phyloP scores from a whole-genome alignment of 2,113 vertebrate genomes.

The Nesoenas mayeri region DNA sequence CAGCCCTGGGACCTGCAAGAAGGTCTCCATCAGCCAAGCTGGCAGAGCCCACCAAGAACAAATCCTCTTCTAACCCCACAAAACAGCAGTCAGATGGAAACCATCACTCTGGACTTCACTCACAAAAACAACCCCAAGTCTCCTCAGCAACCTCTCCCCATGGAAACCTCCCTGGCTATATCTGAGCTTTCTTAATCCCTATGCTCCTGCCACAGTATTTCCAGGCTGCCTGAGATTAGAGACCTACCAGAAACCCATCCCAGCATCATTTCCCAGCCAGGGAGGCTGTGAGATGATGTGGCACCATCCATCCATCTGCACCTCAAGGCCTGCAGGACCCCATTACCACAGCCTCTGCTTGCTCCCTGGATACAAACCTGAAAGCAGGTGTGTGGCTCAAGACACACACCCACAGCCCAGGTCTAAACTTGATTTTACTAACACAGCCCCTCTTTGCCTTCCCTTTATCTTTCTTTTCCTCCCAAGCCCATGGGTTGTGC shows the following conservation, averaged over 20 bases:
- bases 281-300: not conserved
- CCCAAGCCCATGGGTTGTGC: not conserved
- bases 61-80: not conserved
- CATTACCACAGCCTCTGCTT: not conserved
- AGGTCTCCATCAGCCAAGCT: not conserved
- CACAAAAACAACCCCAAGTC: not conserved
- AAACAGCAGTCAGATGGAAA: not conserved
- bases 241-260: not conserved
- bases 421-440: not conserved
- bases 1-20: rapidly evolving
- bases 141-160: not conserved
- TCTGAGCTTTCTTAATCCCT: not conserved
- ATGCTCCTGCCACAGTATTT: rapidly evolving
- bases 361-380: too few relatives aligned
- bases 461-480: not conserved
- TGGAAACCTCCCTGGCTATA: not conserved
- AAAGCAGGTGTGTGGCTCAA: not conserved
- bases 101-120: not conserved
- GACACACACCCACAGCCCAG: not conserved
- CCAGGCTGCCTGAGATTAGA: not conserved
- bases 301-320: not conserved
- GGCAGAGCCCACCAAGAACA: not conserved
- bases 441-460: not conserved
- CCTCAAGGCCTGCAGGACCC: not conserved
- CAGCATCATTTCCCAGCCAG: not conserved